Percentiles rank a stretch among this genome's conserved stretches.
phyloP scores from a whole-genome alignment of 1,140 invertebrate genomes.

The Rhopalosiphum padi region DNA sequence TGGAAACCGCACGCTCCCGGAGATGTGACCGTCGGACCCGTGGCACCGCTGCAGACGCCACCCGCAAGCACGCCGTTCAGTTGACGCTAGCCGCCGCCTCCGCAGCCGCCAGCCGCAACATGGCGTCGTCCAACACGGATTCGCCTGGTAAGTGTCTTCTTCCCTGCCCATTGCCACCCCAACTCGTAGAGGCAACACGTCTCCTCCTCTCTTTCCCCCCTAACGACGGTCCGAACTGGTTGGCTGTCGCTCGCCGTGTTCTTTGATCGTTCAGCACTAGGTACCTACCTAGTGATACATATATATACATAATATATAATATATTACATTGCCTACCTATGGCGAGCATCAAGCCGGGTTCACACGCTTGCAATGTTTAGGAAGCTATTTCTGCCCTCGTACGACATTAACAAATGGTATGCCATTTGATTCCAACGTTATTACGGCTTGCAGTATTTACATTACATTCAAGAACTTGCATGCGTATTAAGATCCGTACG shows the following conservation, averaged over 20 bases:
- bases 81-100: background rate
- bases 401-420: background rate
- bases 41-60: background rate
- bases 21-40: constrained; percentile 32
- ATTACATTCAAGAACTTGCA: background rate
- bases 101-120: background rate
- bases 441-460: background rate
- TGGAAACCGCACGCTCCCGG: background rate
- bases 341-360: background rate
- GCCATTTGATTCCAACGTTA: no score
- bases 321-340: no score
- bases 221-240: no score
- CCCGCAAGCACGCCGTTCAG: background rate
- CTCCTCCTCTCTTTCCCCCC: background rate
- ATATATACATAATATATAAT: no score
- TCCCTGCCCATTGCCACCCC: background rate
- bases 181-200: background rate
- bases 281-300: no score
- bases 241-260: no score
- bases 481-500: background rate
- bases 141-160: background rate
- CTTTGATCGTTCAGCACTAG: background rate
- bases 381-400: background rate
- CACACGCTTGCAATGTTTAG: background rate
- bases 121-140: constrained; percentile 27